phyloP scores from a whole-genome alignment of 2,797 vertebrate species.

The Parauchenoglanis ngamensis region DNA sequence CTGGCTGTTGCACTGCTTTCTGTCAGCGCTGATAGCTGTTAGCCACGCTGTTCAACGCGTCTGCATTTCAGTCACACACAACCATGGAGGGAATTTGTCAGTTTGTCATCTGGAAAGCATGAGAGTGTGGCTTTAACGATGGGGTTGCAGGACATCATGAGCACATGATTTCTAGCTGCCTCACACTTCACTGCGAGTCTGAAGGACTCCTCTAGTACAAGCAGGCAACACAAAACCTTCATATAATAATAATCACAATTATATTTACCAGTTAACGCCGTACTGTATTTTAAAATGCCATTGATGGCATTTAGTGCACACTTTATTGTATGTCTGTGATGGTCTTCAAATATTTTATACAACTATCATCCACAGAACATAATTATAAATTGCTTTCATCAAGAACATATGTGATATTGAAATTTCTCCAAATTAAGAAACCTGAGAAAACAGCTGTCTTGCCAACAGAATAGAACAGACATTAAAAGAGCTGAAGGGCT shows the following conservation, averaged over 20 bases:
- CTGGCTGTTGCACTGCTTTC: constrained; percentile 28
- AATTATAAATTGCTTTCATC: constrained; percentile 9
- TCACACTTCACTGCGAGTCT: constrained; percentile 9
- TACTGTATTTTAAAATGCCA: neutral
- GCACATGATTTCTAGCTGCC: neutral
- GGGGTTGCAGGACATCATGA: constrained; percentile 16
- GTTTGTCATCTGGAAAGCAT: constrained; percentile 34
- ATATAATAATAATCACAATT: neutral
- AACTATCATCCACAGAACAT: neutral
- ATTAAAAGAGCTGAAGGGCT: neutral
- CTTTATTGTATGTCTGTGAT: neutral
- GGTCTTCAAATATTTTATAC: neutral
- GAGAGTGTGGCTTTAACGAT: constrained; percentile 19
- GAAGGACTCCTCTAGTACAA: neutral
- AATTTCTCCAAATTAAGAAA: constrained; percentile 29
- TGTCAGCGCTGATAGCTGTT: constrained; percentile 39
- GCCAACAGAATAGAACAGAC: constrained; percentile 9
- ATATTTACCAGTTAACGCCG: neutral
- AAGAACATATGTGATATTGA: constrained; percentile 26
- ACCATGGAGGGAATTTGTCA: constrained; percentile 27
- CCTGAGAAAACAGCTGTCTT: constrained; percentile 24
- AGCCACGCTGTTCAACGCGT: constrained; percentile 24
- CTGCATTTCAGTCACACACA: constrained; percentile 30
- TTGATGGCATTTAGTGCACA: neutral
- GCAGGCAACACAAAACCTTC: neutral